Conservation (phyloP, 1,140 invertebrate genomes). For the Watersipora subatra region DNA sequence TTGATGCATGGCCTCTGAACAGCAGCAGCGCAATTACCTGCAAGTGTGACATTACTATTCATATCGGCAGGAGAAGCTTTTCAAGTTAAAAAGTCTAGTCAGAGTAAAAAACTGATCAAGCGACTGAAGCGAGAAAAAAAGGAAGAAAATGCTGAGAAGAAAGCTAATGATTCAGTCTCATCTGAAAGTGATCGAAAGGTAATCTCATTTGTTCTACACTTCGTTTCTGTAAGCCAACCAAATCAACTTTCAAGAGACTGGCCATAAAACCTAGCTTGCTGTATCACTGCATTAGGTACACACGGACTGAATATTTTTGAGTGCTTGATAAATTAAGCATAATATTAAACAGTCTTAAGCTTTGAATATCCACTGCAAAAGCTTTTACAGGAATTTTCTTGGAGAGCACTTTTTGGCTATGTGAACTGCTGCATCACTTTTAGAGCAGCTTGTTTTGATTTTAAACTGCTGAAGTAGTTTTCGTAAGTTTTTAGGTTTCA, state of each 20-base stretch:
- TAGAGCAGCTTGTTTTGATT: too few relatives aligned
- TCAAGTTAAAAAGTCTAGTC: slow-evolving; percentile 83
- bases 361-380: too few relatives aligned
- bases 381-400: too few relatives aligned
- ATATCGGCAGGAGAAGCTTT: slow-evolving; percentile 71
- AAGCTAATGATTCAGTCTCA: slow-evolving; percentile 17
- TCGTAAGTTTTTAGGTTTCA: too few relatives aligned
- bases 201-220: background rate
- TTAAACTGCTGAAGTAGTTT: too few relatives aligned
- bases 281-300: background rate
- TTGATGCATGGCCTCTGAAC: too few relatives aligned
- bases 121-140: slow-evolving; percentile 65
- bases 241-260: background rate
- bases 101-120: slow-evolving; percentile 75
- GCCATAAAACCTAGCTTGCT: background rate
- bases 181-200: background rate
- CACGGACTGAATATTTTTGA: background rate
- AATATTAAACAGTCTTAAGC: too few relatives aligned
- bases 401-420: too few relatives aligned
- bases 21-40: background rate
- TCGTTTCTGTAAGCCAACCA: background rate
- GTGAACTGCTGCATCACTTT: too few relatives aligned
- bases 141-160: slow-evolving; percentile 44
- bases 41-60: slow-evolving; percentile 4
- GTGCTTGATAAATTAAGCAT: too few relatives aligned